phyloP scores from a whole-genome alignment of 2,888 invertebrate genomes.

The Pachymerium ferrugineum region DNA sequence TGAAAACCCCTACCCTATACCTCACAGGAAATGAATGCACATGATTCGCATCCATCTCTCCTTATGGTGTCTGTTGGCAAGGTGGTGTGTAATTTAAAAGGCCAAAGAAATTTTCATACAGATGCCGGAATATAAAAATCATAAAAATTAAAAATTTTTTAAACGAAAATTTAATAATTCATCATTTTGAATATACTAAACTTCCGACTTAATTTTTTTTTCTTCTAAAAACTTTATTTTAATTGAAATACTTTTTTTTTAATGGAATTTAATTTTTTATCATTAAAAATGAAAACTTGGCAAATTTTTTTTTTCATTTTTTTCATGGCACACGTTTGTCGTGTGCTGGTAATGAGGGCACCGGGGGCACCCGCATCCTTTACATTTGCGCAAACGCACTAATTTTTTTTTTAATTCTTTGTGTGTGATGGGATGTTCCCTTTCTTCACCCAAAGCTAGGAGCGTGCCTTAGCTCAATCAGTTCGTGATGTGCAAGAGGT shows the following conservation, averaged over 20 bases:
- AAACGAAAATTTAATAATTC: too few relatives aligned
- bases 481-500: conserved; percentile 11
- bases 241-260: background rate
- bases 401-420: background rate
- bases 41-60: conserved; percentile 27
- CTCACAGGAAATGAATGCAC: conserved; percentile 23
- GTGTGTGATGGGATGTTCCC: background rate
- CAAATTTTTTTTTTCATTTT: background rate
- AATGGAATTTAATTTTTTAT: background rate
- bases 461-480: conserved; percentile 19
- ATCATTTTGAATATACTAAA: too few relatives aligned
- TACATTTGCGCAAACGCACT: background rate
- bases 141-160: background rate
- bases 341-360: background rate
- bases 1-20: background rate
- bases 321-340: background rate
- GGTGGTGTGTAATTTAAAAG: conserved; percentile 22
- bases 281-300: too few relatives aligned
- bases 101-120: background rate
- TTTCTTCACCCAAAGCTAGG: background rate
- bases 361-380: conserved; percentile 7
- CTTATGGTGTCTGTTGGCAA: conserved; percentile 25
- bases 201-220: too few relatives aligned
- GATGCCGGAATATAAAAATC: background rate
- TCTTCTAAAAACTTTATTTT: background rate